These are phyloP conservation scores for Bufotes viridis DNA, from an alignment of 2,797 vertebrate genomes.

Conservation along the genomic window DNA sequence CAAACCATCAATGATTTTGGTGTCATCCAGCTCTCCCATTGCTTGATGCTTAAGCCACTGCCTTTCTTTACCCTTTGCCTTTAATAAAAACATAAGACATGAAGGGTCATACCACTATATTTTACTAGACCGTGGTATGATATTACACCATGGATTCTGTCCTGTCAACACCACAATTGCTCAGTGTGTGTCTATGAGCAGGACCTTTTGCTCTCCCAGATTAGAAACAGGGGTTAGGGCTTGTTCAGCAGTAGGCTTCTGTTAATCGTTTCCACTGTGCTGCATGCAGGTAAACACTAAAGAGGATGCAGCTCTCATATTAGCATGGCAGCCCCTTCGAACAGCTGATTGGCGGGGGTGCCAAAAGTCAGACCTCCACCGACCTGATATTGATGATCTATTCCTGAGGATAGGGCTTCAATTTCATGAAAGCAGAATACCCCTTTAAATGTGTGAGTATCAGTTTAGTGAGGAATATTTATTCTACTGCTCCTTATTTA, in stretches of 20 bases:
- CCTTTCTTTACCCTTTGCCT: constrained; percentile 98
- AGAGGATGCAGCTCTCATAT: too few relatives aligned
- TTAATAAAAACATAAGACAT: constrained; percentile 12
- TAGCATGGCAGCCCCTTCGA: too few relatives aligned
- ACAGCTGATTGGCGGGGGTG: too few relatives aligned
- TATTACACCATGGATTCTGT: background rate
- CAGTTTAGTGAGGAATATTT: background rate
- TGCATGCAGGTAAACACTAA: too few relatives aligned
- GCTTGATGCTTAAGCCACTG: constrained; percentile 96
- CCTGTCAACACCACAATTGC: background rate
- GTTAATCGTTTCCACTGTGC: too few relatives aligned
- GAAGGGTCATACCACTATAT: background rate
- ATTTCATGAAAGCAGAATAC: background rate
- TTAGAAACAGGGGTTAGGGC: too few relatives aligned
- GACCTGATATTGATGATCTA: too few relatives aligned
- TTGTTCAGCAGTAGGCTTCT: too few relatives aligned
- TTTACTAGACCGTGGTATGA: background rate
- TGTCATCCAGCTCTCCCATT: constrained; percentile 92
- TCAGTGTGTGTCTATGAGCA: too few relatives aligned
- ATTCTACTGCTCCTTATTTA: constrained; percentile 25
- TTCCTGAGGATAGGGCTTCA: too few relatives aligned
- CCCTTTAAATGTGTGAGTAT: background rate
- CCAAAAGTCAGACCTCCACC: too few relatives aligned
- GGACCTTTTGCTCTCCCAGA: background rate
- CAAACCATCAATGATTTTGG: constrained; percentile 96